phyloP scores from a whole-genome alignment of 2,888 invertebrate genomes.

The Lordiphosa andalusiaca region DNA sequence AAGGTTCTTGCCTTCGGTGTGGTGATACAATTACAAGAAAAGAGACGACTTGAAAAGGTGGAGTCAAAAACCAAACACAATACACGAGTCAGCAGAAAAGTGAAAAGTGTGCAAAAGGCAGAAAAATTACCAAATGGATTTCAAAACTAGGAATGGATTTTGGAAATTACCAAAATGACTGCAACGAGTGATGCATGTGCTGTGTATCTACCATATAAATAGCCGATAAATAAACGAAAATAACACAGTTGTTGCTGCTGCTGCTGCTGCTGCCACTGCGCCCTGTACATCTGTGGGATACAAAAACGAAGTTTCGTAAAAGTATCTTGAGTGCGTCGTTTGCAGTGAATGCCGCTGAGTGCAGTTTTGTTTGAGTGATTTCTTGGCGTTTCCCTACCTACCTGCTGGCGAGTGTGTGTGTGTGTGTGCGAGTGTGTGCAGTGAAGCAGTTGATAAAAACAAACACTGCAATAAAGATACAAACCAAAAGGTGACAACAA shows the following conservation, averaged over 20 bases:
- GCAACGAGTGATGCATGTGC: constrained; percentile 35
- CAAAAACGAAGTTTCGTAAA: constrained; percentile 55
- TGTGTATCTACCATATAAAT: constrained; percentile 60
- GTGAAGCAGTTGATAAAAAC: constrained; percentile 67
- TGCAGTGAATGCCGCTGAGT: constrained; percentile 21
- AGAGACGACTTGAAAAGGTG: constrained; percentile 28
- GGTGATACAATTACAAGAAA: constrained; percentile 61
- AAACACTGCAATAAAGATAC: constrained; percentile 70
- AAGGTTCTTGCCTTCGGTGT: constrained; percentile 69
- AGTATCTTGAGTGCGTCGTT: constrained; percentile 55
- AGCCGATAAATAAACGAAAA: constrained; percentile 59
- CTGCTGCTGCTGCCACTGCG: constrained; percentile 16
- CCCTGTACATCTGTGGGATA: constrained; percentile 59
- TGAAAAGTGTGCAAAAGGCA: constrained; percentile 17
- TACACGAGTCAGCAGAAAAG: constrained; percentile 56
- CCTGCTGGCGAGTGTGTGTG: constrained; percentile 30
- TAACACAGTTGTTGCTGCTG: constrained; percentile 35
- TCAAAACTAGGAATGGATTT: constrained; percentile 6
- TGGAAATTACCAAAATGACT: constrained; percentile 4
- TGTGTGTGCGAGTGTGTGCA: constrained; percentile 14
- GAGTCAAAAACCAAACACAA: constrained; percentile 24
- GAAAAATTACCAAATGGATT: constrained; percentile 25
- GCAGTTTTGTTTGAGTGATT: constrained; percentile 67
- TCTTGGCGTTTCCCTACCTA: constrained; percentile 51
- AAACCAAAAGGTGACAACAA: constrained; percentile 62